phyloP scores from a whole-genome alignment of 1,140 invertebrate genomes.

The Thaumetopoea pityocampa region DNA sequence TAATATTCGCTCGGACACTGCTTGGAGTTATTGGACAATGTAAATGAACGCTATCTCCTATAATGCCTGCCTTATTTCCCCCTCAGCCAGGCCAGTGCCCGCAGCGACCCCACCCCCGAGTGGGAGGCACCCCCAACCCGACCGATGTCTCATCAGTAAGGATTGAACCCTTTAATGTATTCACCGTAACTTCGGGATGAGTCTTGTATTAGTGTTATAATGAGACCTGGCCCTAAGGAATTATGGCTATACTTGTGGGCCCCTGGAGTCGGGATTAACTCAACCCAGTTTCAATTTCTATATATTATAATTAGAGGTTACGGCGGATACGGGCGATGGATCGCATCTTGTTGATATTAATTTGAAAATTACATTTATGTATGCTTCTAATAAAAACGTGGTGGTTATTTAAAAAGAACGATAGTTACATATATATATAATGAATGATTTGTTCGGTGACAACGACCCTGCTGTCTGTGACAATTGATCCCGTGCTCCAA shows the following conservation, averaged over 20 bases:
- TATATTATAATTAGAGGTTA: slow-evolving; percentile 45
- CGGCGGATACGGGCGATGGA: slow-evolving; percentile 40
- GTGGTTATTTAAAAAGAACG: too few relatives aligned
- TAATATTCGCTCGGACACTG: slow-evolving; percentile 73
- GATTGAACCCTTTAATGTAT: slow-evolving; percentile 76
- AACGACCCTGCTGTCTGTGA: too few relatives aligned
- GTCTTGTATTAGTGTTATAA: slow-evolving; percentile 75
- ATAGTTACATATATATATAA: too few relatives aligned
- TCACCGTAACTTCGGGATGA: slow-evolving; percentile 74
- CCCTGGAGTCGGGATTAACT: slow-evolving; percentile 53
- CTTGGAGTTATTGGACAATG: slow-evolving; percentile 75
- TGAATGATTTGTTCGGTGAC: too few relatives aligned
- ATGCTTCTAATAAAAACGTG: too few relatives aligned
- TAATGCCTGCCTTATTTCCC: slow-evolving; percentile 70
- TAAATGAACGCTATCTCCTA: slow-evolving; percentile 74
- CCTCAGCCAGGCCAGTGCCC: slow-evolving; percentile 58
- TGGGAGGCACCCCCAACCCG: slow-evolving; percentile 41
- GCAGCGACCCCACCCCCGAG: slow-evolving; percentile 41
- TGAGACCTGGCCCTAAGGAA: slow-evolving; percentile 73
- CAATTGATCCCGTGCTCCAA: too few relatives aligned
- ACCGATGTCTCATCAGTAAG: slow-evolving; percentile 73
- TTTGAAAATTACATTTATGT: slow-evolving; percentile 10
- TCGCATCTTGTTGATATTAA: slow-evolving; percentile 22
- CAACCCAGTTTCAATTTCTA: slow-evolving; percentile 68
- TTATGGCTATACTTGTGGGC: slow-evolving; percentile 69